Evolutionary conservation across 2,797 vertebrate genomes (phyloP).

Genomic region (Sebastes cheni): DNA sequence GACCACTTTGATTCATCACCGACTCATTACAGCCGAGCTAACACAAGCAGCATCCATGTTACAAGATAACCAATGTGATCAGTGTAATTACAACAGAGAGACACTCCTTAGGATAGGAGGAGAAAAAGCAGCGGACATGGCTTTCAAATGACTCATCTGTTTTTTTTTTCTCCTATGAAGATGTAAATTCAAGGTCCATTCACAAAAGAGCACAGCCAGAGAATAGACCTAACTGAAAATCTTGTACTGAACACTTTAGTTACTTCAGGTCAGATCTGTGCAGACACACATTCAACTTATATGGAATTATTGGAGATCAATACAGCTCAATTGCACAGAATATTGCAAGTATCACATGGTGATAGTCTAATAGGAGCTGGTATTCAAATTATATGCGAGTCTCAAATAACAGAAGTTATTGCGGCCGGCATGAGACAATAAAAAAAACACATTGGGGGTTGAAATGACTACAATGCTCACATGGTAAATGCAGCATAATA

Average conservation of each 20-base stretch:
- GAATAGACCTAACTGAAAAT: neutral
- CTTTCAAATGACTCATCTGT: conserved; percentile 37
- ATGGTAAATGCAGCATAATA: neutral
- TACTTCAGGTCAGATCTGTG: neutral
- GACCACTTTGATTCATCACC: conserved; percentile 40
- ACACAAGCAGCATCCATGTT: conserved; percentile 27
- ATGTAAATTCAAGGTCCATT: conserved; percentile 25
- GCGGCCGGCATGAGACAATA: no score
- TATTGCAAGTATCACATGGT: neutral
- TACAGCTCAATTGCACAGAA: neutral
- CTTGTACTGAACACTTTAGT: neutral
- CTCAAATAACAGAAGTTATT: neutral
- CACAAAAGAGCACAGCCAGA: neutral
- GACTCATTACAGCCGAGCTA: conserved; percentile 49
- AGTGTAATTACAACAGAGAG: conserved; percentile 20
- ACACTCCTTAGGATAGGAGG: neutral
- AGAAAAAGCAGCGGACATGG: neutral
- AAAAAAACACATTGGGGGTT: no score
- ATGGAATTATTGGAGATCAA: neutral
- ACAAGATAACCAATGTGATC: conserved; percentile 23
- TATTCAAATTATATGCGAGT: neutral
- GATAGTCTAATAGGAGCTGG: neutral
- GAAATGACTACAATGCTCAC: no score
- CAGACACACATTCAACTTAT: neutral
- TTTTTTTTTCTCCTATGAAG: neutral